A percentile compares a stretch with the other conserved stretches of the same genome.
Conservation (phyloP, 2,113 vertebrate genomes). For the Otis tarda region DNA sequence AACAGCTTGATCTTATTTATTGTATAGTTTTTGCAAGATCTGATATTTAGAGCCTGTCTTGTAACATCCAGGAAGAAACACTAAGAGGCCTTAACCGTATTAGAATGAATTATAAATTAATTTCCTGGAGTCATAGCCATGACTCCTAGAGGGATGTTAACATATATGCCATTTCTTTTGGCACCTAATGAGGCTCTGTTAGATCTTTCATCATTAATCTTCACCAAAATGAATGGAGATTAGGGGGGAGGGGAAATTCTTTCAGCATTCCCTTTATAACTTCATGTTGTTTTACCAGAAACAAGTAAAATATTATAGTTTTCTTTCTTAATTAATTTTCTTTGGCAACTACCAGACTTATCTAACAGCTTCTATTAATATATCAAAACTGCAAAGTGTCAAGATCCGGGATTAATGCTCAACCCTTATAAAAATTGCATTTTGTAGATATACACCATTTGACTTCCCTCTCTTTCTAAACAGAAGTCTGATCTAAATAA, state of each 20-base stretch:
- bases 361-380: slow-evolving; percentile 38
- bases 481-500: slow-evolving; percentile 38
- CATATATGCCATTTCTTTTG: slow-evolving; percentile 45
- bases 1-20: slow-evolving; percentile 57
- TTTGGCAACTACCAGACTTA: slow-evolving; percentile 24
- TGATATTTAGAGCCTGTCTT: slow-evolving; percentile 13
- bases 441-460: slow-evolving; percentile 4
- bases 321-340: slow-evolving; percentile 44
- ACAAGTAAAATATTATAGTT: slow-evolving; percentile 37
- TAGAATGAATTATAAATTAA: slow-evolving; percentile 41
- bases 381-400: slow-evolving; percentile 4
- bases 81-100: background rate
- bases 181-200: slow-evolving; percentile 31
- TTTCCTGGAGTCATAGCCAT: slow-evolving; percentile 48
- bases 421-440: slow-evolving; percentile 37
- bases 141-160: slow-evolving; percentile 36
- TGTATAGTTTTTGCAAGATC: slow-evolving; percentile 29
- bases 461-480: background rate
- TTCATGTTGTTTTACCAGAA: slow-evolving; percentile 44
- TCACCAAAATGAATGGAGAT: slow-evolving; percentile 20
- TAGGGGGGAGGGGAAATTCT: background rate
- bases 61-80: slow-evolving; percentile 18
- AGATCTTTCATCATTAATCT: slow-evolving; percentile 48
- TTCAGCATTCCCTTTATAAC: slow-evolving; percentile 11
- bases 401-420: slow-evolving; percentile 53